Percentiles rank a stretch among this genome's conserved stretches.
These are phyloP conservation scores for Tetragonula clypearis DNA, from an alignment of 1,140 invertebrate species.

Conservation along the genomic window DNA sequence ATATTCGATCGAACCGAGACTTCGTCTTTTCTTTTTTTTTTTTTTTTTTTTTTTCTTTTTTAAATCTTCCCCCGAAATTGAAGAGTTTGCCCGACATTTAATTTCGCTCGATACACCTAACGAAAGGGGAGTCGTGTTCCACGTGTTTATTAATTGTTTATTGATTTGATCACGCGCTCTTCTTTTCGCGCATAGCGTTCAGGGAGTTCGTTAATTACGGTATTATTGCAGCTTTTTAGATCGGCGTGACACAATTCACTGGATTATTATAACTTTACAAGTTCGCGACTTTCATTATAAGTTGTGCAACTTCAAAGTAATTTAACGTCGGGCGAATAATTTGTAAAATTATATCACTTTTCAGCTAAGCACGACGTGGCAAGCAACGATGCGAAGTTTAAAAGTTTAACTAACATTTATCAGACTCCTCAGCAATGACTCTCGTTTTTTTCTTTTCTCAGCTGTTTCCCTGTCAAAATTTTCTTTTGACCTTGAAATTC, in stretches of 20 bases:
- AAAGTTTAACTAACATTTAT: background rate
- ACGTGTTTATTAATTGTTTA: background rate
- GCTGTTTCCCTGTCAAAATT: too few relatives aligned
- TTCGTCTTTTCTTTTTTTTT: too few relatives aligned
- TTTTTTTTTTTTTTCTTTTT: background rate
- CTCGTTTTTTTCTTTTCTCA: too few relatives aligned
- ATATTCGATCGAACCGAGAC: background rate
- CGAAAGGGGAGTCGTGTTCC: background rate
- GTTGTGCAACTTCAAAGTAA: background rate
- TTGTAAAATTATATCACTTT: background rate
- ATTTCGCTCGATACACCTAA: background rate
- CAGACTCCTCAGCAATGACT: background rate
- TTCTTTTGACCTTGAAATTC: too few relatives aligned
- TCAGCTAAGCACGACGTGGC: background rate
- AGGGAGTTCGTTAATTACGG: background rate
- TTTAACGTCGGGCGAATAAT: background rate
- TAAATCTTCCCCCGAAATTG: background rate
- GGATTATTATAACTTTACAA: background rate
- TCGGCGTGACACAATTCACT: background rate
- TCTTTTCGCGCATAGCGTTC: background rate
- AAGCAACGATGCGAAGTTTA: background rate
- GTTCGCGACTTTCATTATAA: background rate
- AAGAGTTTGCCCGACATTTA: background rate
- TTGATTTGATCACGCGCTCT: background rate
- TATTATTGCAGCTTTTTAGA: background rate